phyloP scores from a whole-genome alignment of 2,113 vertebrate species.

The Aegotheles bennettii region DNA sequence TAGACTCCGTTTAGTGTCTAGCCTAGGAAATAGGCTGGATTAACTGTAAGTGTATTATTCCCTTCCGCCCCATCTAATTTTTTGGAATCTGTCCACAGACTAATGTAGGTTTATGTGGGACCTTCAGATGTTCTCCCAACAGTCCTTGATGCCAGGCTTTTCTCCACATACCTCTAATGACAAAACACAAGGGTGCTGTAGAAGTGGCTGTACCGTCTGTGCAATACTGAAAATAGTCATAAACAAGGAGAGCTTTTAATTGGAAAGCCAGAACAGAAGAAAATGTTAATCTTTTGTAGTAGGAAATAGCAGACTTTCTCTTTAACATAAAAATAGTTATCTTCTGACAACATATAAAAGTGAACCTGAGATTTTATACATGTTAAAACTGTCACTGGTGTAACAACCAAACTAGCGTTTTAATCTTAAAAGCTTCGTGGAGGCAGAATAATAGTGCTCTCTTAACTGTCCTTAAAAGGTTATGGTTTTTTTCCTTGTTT shows the following conservation, averaged over 20 bases:
- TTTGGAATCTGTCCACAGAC: background rate
- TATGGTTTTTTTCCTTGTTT: background rate
- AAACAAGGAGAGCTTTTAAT: background rate
- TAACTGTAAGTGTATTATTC: background rate
- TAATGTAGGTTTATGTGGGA: background rate
- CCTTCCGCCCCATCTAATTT: background rate
- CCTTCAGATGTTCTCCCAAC: background rate
- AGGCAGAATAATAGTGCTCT: slow-evolving; percentile 40
- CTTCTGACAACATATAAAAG: slow-evolving; percentile 27
- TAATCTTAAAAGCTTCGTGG: slow-evolving; percentile 49
- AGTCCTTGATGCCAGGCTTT: background rate
- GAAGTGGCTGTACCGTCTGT: background rate
- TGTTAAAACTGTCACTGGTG: slow-evolving; percentile 9
- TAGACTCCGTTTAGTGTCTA: background rate
- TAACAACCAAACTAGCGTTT: slow-evolving; percentile 21
- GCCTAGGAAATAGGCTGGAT: background rate
- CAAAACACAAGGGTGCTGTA: background rate
- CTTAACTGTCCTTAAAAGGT: slow-evolving; percentile 50
- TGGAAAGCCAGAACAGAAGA: background rate
- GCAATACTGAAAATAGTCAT: background rate
- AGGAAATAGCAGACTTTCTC: slow-evolving; percentile 18
- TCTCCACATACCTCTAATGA: accelerated
- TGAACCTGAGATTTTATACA: background rate
- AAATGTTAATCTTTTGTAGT: background rate
- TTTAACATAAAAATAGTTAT: slow-evolving; percentile 1